phyloP scores from a whole-genome alignment of 2,888 invertebrate species.

The Cerastis leucographa region DNA sequence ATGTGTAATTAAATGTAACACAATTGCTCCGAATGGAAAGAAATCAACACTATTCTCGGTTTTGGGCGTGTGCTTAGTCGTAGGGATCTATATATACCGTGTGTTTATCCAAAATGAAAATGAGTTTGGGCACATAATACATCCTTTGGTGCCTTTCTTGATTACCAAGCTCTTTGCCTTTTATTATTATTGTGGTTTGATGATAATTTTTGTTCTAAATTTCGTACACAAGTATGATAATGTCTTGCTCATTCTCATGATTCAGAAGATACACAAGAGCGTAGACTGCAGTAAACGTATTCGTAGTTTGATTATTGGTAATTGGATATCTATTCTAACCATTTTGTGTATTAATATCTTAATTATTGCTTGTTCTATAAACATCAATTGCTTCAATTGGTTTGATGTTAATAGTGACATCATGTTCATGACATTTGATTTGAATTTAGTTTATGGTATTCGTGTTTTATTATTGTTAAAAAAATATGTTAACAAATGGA shows the following conservation, averaged over 20 bases:
- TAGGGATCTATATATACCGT: not conserved
- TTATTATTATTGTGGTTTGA: not conserved
- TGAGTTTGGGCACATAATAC: no score
- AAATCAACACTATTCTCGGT: not conserved
- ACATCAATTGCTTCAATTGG: no score
- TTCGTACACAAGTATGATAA: not conserved
- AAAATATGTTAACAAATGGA: not conserved
- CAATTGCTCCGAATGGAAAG: not conserved
- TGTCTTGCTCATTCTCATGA: not conserved
- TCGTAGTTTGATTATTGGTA: not conserved
- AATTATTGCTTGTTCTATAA: not conserved
- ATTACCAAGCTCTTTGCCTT: not conserved
- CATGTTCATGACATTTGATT: not conserved
- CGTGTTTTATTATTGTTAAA: no score
- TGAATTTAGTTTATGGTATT: constrained; percentile 2
- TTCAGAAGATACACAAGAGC: not conserved
- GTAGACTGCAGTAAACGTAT: not conserved
- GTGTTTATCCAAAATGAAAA: not conserved
- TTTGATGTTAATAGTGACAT: not conserved
- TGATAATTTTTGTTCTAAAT: no score
- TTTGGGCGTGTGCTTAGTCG: not conserved
- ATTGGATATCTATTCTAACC: constrained; percentile 3
- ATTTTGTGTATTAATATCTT: not conserved
- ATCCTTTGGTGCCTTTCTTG: not conserved
- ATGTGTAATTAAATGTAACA: not conserved